Evolutionary conservation across 2,113 vertebrate genomes (phyloP), one percentile per base, ranked within the genome.

Genomic region (Dipodomys stephensi): DNA sequence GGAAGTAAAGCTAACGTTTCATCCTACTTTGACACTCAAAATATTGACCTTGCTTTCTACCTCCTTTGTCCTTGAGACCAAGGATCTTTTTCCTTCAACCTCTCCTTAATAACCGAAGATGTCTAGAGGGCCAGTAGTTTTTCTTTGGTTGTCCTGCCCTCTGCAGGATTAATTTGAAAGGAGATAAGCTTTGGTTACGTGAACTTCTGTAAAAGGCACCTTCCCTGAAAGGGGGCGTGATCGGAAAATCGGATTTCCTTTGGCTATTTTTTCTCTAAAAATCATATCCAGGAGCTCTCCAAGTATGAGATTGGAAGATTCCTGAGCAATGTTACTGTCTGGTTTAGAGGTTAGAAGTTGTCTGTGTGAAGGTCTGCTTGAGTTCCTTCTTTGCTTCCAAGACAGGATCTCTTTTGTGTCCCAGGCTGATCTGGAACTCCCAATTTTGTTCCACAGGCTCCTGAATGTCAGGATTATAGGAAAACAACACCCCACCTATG

Each of bases 61-160:
- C 74, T 84, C 74, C 16, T 72, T 93, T 67, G 46, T 60, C n/a
- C 15, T 6, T 2, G 11, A n/a, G 4, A 39, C 4, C 0, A 11
- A 87, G 30, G 25, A 69, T 76, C 30, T 88, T 46, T 2, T 57
- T 27, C 39, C 30, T 16, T 57, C 13, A 11, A 53, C 16, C 7
- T 53, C 7, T 81, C 46, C 20, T 67, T 72, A 32, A 62, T 60
- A 35, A 87, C 28, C 13, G 65, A 57, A 76, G 27, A 77, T 13
- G 23, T 9, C 57, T 15, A 30, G 27, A 72, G 35, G n/a, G 6
- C 23, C 18, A 46, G 28, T 65, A 67, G 62, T 9, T 95, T 97
- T 94, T 88, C 49, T 90, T 71, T 90, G 93, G 25, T 74, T 30
- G 2, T 79, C 16, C 93, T 96, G 94, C 97, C 96, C 96, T 96